A percentile compares a stretch with the other conserved stretches of the same genome.
These are phyloP conservation scores for Arvicanthis niloticus DNA, from an alignment of 2,113 vertebrate species.

Conservation along the genomic window DNA sequence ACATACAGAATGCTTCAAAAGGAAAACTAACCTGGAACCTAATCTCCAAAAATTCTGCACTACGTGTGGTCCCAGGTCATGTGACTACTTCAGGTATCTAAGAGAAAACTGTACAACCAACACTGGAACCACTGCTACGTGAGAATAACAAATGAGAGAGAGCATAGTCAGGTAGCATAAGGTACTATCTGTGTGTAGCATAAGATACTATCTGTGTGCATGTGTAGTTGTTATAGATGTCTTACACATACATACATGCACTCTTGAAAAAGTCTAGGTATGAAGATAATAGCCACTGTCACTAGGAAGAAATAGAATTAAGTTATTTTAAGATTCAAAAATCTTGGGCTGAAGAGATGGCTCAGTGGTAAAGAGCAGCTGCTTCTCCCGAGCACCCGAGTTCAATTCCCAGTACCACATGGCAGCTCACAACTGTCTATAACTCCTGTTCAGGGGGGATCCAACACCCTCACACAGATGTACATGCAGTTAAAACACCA, in stretches of 20 bases:
- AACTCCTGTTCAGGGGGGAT: no score
- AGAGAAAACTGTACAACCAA: not conserved
- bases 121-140: not conserved
- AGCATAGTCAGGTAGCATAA: rapidly evolving
- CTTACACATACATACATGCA: not conserved
- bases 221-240: rapidly evolving
- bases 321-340: not conserved
- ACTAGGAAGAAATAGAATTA: not conserved
- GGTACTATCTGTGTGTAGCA: not conserved
- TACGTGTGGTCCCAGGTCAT: not conserved
- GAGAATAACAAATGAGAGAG: not conserved
- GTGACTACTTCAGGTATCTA: not conserved
- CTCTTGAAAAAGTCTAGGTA: not conserved
- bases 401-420: no score
- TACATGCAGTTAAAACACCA: no score
- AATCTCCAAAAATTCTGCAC: not conserved
- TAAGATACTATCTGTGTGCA: not conserved
- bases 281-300: not conserved
- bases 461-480: no score
- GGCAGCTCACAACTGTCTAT: no score
- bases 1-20: not conserved
- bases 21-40: not conserved
- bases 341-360: not conserved
- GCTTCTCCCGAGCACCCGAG: no score
- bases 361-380: no score